Evolutionary conservation across 2,797 vertebrate species (phyloP), one percentile per base, ranked within the genome.

Genomic region (Prunella strophiata): DNA sequence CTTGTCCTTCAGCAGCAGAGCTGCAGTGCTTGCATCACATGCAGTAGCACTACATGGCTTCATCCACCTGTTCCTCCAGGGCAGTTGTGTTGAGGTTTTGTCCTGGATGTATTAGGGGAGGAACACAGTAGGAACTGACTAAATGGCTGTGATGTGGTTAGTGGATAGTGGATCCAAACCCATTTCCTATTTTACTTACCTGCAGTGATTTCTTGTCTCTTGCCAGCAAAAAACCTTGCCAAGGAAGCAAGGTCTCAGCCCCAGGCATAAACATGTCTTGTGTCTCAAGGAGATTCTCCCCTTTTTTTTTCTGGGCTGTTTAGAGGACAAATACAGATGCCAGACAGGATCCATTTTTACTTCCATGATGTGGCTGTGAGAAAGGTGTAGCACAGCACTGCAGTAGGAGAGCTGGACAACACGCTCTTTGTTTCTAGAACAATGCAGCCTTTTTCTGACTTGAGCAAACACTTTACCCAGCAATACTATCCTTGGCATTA

Each of bases 361-460:
- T 85, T 91, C 59, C 5, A 4, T 29, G 55, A 13, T 58, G 43
- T 38, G 65, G 4, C 50, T 93, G 52, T 91, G 79, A 89, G 72
- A 91, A 95, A 93, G 57, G 91, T 92, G 55, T 7, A 79, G 42
- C 12, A 18, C 38, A 82, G 30, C 50, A 59, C 29, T 85, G 29
- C 38, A 88, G 63, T 3, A 42, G 57, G 61, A 83, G 75, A 19
- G 16, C 54, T 58, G 50, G 61, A 91, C 79, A 95, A 72, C 38
- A 29, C 0, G 1, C 10, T 85, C 85, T 93, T 95, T 96, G 78
- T 96, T 91, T 91, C 79, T 72, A 71, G 82, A 94, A 93, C 75
- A 96, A 95, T 89, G 42, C 27, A 89, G 75, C 72, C 75, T 91
- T 95, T 92, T 92, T 93, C 79, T 92, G 61, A 72, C 54, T 82